phyloP scores from a whole-genome alignment of 1,140 invertebrate species.

The Helicoverpa armigera region DNA sequence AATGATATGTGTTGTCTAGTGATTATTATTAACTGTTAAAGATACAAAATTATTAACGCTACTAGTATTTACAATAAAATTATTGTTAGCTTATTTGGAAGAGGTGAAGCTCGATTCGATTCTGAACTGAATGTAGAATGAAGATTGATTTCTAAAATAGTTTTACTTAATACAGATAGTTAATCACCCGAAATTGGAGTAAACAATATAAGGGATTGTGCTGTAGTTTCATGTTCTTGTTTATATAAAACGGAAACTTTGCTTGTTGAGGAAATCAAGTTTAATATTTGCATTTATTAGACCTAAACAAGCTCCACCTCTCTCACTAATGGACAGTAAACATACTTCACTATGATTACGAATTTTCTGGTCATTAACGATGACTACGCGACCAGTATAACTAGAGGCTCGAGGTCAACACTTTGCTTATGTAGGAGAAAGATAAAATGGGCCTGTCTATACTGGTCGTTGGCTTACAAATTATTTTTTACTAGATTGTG shows the following conservation, averaged over 20 bases:
- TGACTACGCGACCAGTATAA: constrained; percentile 48
- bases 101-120: constrained; percentile 20
- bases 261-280: constrained; percentile 29
- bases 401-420: constrained; percentile 29
- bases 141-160: neutral
- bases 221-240: constrained; percentile 26
- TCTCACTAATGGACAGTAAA: constrained; percentile 63
- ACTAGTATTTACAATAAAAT: constrained; percentile 52
- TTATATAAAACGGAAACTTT: constrained; percentile 12
- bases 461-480: constrained; percentile 48
- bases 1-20: constrained; percentile 83
- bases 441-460: constrained; percentile 44
- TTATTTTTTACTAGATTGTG: constrained; percentile 58
- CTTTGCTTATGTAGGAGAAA: constrained; percentile 30
- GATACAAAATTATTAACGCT: constrained; percentile 80
- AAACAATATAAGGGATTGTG: constrained; percentile 4
- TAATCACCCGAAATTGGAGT: neutral
- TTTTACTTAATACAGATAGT: neutral
- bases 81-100: constrained; percentile 46
- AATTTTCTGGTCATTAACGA: constrained; percentile 58
- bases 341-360: constrained; percentile 53
- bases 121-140: neutral
- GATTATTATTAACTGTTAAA: constrained; percentile 68
- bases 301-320: constrained; percentile 49
- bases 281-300: constrained; percentile 41